Conservation (phyloP, 2,113 vertebrate genomes). For the Phaethornis superciliosus region DNA sequence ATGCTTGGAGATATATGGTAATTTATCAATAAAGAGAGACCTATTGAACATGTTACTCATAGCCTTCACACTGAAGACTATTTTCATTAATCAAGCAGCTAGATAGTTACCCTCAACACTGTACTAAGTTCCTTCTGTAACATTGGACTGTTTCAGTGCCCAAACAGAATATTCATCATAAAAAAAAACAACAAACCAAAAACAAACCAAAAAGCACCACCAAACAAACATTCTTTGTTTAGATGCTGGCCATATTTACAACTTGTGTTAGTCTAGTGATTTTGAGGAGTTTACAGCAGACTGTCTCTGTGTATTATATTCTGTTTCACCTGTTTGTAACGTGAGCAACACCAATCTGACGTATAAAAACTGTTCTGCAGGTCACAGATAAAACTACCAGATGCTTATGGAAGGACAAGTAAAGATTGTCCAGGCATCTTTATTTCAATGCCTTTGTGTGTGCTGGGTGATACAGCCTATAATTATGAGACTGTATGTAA, state of each 20-base stretch:
- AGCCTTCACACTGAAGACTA: not conserved
- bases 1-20: slow-evolving; percentile 48
- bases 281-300: not conserved
- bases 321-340: not conserved
- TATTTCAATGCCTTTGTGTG: not conserved
- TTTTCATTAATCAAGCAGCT: slow-evolving; percentile 52
- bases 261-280: not conserved
- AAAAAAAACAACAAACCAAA: too few relatives aligned
- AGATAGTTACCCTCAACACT: not conserved
- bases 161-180: not conserved
- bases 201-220: too few relatives aligned
- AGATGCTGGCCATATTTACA: not conserved
- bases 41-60: slow-evolving; percentile 51
- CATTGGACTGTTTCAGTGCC: not conserved
- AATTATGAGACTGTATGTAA: not conserved
- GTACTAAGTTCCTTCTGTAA: not conserved
- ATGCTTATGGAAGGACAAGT: not conserved
- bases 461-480: not conserved
- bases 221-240: not conserved
- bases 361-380: not conserved
- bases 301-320: not conserved
- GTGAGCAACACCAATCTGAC: not conserved
- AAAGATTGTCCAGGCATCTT: not conserved
- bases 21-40: slow-evolving; percentile 60
- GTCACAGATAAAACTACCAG: not conserved